Conservation (phyloP, 2,113 vertebrate genomes). For the Balaenoptera acutorostrata region DNA sequence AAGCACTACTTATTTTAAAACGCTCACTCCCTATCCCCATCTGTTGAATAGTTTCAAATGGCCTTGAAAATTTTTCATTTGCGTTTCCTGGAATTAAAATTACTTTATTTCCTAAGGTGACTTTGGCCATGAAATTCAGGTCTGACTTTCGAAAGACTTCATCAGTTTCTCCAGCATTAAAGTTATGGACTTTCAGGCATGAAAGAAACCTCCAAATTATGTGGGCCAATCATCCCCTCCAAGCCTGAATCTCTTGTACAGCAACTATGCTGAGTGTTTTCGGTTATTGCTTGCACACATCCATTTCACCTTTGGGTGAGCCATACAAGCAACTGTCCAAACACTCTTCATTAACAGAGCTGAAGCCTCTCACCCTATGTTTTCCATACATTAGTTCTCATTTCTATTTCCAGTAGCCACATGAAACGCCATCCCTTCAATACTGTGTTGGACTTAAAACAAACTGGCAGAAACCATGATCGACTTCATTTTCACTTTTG, state of each 20-base stretch:
- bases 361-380: neutral
- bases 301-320: neutral
- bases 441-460: neutral
- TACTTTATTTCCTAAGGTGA: neutral
- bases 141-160: neutral
- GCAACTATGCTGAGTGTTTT: neutral
- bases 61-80: neutral
- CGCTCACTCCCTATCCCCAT: neutral
- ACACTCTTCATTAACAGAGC: neutral
- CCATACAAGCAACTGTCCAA: neutral
- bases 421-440: neutral
- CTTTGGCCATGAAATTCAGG: neutral
- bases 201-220: neutral
- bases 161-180: neutral
- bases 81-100: neutral
- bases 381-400: neutral
- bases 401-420: neutral
- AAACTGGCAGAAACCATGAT: neutral
- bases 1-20: neutral
- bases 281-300: too few relatives aligned
- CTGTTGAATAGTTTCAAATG: neutral
- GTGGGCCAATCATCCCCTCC: neutral
- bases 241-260: neutral
- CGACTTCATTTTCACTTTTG: neutral
- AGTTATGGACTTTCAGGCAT: neutral